Base-by-base conservation (phyloP, 2,888 invertebrate genomes). In the Molanna angustata region DNA sequence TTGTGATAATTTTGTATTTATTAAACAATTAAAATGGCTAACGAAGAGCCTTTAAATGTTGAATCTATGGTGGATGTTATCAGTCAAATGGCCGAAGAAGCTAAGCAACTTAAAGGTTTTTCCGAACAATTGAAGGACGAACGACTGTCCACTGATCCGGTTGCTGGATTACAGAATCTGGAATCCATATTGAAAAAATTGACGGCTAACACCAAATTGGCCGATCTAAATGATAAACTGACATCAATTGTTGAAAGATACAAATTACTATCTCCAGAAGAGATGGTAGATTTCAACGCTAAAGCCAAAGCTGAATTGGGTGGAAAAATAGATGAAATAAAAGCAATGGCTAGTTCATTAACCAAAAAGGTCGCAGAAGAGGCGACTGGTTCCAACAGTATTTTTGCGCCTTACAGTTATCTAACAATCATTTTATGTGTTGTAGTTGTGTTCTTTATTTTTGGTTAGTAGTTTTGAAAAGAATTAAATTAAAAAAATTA, bases 201-300 rank as follows among this genome's bases (percentile, higher is more conserved):
- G 14, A 19, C 44, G 31, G 50, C 40, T 9, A 49, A 52, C 11
- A 51, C 43, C 16, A 49, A 47, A n/a, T 49, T 54, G 7, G 22
- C 44, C 0, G 56, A 59, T 2, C 39, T 59, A 1, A 51, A 52
- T 17, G 33, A 22, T 1, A 54, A 48, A 27, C 40, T 54, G 22
- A 35, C 33, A 31, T 32, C 18, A 2, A 42, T 75, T 0, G 51
- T 71, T 47, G 64, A 65, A 1, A 43, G 39, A 37, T 67, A 63
- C 52, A 53, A 60, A 14, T 35, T 45, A 3, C 47, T 69, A 66
- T 61, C 62, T 2, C 68, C 70, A 0, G 66, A 65, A 0, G 74
- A 76, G 1, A 73, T 69, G 35, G 63, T 62, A 0, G 48, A 64
- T 3, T 76, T 79, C 27, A 62, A 69, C 0, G 54, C 60, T 0